Evolutionary conservation across 2,888 invertebrate genomes (phyloP).

Genomic region (Nymphalis c-album): DNA sequence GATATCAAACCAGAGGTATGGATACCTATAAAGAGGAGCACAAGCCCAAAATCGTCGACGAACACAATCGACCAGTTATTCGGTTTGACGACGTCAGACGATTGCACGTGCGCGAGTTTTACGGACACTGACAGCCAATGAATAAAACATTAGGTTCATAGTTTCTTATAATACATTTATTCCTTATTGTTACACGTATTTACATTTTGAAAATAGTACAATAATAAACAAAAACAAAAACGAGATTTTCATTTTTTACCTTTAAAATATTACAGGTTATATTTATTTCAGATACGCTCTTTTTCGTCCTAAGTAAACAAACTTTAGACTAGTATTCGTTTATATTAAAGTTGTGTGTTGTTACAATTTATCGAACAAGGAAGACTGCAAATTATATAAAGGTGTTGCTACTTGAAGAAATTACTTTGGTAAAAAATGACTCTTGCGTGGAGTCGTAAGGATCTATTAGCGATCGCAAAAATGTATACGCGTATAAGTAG

Average conservation of each 20-base stretch:
- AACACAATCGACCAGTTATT: neutral
- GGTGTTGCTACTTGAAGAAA: constrained; percentile 39
- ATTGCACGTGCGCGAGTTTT: constrained; percentile 27
- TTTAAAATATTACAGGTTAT: constrained; percentile 50
- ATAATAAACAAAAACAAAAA: constrained; percentile 72
- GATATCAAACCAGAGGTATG: constrained; percentile 20
- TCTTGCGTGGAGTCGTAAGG: constrained; percentile 43
- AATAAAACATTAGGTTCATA: constrained; percentile 70
- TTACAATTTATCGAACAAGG: constrained; percentile 48
- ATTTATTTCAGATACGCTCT: constrained; percentile 50
- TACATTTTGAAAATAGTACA: constrained; percentile 74
- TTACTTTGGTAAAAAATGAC: constrained; percentile 73
- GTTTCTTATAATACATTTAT: constrained; percentile 79
- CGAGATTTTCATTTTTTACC: constrained; percentile 66
- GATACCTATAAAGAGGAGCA: constrained; percentile 19
- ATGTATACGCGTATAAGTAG: constrained; percentile 1
- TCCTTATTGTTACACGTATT: constrained; percentile 72
- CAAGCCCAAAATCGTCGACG: neutral
- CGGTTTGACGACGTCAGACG: neutral
- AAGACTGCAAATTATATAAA: constrained; percentile 52
- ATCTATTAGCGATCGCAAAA: constrained; percentile 44
- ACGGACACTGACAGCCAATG: constrained; percentile 32
- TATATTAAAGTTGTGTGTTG: constrained; percentile 48
- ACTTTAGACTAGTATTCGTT: constrained; percentile 57
- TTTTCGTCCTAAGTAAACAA: constrained; percentile 48